A percentile compares a stretch with the other conserved stretches of the same genome.
Evolutionary conservation across 2,113 vertebrate species (phyloP).

Genomic region (Psephotus haematonotus): DNA sequence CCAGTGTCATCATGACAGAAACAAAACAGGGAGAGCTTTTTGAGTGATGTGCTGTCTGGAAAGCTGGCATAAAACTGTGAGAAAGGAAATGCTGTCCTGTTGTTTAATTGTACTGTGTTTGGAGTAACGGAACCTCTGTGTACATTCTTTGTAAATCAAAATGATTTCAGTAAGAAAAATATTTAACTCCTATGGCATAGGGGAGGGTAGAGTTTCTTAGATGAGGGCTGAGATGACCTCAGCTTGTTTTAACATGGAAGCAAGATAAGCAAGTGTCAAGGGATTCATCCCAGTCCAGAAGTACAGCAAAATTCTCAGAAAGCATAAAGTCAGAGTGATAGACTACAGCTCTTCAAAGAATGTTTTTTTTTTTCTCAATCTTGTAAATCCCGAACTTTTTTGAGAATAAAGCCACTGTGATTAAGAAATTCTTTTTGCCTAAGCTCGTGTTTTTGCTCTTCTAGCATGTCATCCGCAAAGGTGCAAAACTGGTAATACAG

Average conservation of each 20-base stretch:
- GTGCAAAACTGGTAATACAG: background rate
- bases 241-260: background rate
- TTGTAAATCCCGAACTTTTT: background rate
- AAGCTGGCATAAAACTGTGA: slow-evolving; percentile 53
- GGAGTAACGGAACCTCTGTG: slow-evolving; percentile 53
- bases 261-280: background rate
- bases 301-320: background rate
- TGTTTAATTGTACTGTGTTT: slow-evolving; percentile 60
- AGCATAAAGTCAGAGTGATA: background rate
- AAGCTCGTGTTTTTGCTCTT: background rate
- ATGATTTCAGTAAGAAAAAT: slow-evolving; percentile 53
- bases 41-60: slow-evolving; percentile 26
- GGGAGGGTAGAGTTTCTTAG: background rate
- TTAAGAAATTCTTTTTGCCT: background rate
- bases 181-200: slow-evolving; percentile 51
- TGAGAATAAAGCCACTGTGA: background rate
- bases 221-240: background rate
- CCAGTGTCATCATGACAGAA: background rate
- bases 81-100: slow-evolving; percentile 56
- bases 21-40: background rate
- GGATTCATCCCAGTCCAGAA: background rate
- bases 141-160: slow-evolving; percentile 61
- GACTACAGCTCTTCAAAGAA: background rate
- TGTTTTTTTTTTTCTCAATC: background rate
- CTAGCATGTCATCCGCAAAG: background rate